Conservation (phyloP, 2,797 vertebrate genomes). For the Sebastes minor region DNA sequence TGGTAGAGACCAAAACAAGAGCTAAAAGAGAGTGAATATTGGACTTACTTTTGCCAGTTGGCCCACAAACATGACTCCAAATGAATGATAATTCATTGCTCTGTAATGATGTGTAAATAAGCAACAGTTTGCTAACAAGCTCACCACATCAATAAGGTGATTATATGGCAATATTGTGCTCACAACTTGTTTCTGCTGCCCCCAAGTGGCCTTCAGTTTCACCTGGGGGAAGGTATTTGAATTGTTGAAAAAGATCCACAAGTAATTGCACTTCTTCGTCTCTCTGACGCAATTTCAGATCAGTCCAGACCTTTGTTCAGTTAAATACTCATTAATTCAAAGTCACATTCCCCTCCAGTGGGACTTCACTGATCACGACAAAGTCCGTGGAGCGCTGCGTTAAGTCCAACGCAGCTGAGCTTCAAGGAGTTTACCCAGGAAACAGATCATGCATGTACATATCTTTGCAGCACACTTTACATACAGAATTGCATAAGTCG, state of each 20-base stretch:
- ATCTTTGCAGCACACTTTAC: not conserved
- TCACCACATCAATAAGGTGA: not conserved
- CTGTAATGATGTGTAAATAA: not conserved
- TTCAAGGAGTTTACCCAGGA: not conserved
- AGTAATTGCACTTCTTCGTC: not conserved
- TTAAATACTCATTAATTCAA: slow-evolving; percentile 57
- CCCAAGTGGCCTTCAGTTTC: not conserved
- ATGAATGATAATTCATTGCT: not conserved
- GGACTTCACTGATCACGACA: slow-evolving; percentile 4
- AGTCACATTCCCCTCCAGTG: slow-evolving; percentile 37
- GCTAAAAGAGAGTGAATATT: not conserved
- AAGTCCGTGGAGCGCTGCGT: not conserved
- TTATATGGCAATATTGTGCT: not conserved
- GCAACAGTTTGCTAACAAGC: not conserved
- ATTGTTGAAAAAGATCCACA: not conserved
- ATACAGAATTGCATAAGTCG: not conserved
- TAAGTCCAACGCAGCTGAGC: not conserved
- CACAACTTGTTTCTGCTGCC: not conserved
- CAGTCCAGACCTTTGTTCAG: slow-evolving; percentile 2
- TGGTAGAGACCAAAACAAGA: not conserved
- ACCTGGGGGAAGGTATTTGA: not conserved
- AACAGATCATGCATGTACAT: slow-evolving; percentile 16
- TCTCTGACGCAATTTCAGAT: slow-evolving; percentile 1
- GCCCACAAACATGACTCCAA: not conserved
- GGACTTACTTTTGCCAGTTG: not conserved